Base-by-base conservation (phyloP, 2,797 vertebrate species). In the Sebastes dallii region DNA sequence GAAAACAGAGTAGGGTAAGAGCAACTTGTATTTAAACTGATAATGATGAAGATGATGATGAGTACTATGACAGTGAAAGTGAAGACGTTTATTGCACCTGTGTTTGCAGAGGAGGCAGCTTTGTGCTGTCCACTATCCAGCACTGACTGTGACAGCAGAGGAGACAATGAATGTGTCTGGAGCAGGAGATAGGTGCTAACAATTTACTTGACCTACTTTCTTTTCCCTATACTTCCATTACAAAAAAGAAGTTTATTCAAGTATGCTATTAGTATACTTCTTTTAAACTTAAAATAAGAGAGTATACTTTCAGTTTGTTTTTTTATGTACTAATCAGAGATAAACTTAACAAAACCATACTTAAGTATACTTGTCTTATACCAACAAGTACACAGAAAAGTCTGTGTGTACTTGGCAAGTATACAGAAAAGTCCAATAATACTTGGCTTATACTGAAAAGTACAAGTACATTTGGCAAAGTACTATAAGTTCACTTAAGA, bases 161-260 rank as follows among this genome's bases (percentile, higher is more conserved):
- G 94, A 97, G 76, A 96, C 91, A 1, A 75, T 96, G 75, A 99
- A 96, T 1, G 97, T 98, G 34, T 98, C 97, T 0, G 97, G 97
- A 92, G 97, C 97, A 6, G 97, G 97, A 32, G 97, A 98, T 89
- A 98, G 97, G 97, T 94, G 52, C 30, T 58, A 22, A 60, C 65
- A 50, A 29, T 60, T 68, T 66, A n/a, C 18, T 16, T 16, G 8
- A 50, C 20, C 72, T 66, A 52, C 22, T 72, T 81, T 18, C 8
- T 59, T 3, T 59, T 66, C 30, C 7, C 4, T 24, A 52, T 52
- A 18, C 42, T 18, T 46, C 42, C 42, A 16, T 18, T 18, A 46
- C 42, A 46, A 46, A 46, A 46, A 46, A 18, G 1, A 18, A 46
- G 1, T 46, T 46, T 46, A 46, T 46, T 18, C 16, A 18, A 46